Evolutionary conservation across 2,797 vertebrate species (phyloP).

Genomic region (Eulemur rubriventer): DNA sequence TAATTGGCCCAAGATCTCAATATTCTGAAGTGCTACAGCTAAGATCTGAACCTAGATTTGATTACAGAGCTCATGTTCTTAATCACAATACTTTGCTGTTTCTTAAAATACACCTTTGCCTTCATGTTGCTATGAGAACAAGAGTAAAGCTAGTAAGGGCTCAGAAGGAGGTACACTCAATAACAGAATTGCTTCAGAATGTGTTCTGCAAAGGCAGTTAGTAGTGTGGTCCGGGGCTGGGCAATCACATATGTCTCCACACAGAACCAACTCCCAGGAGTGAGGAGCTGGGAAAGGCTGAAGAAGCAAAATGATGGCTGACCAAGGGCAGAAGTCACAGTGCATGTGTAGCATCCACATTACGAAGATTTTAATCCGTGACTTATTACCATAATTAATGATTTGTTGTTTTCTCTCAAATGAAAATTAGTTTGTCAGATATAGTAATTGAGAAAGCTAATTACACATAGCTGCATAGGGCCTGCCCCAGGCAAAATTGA

Average conservation of each 20-base stretch:
- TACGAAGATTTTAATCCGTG: neutral
- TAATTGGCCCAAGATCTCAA: neutral
- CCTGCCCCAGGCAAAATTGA: constrained; percentile 62
- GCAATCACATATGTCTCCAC: neutral
- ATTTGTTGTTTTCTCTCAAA: constrained; percentile 74
- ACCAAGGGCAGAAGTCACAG: neutral
- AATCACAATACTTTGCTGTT: neutral
- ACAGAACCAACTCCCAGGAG: neutral
- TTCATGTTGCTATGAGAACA: neutral
- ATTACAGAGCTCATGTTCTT: neutral
- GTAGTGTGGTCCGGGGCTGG: neutral
- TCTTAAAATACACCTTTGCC: neutral
- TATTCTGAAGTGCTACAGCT: neutral
- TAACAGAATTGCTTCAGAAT: neutral
- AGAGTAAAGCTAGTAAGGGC: neutral
- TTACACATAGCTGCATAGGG: constrained; percentile 68
- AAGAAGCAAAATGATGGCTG: neutral
- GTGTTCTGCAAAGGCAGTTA: neutral
- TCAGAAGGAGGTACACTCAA: neutral
- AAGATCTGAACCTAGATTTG: neutral
- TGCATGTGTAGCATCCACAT: neutral
- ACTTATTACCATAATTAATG: constrained; percentile 66
- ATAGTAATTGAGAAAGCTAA: constrained; percentile 71
- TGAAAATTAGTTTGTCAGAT: constrained; percentile 80
- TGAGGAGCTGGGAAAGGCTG: neutral